These are phyloP conservation scores for Ophonus ardosiacus DNA, from an alignment of 2,888 invertebrate genomes.

Conservation along the genomic window DNA sequence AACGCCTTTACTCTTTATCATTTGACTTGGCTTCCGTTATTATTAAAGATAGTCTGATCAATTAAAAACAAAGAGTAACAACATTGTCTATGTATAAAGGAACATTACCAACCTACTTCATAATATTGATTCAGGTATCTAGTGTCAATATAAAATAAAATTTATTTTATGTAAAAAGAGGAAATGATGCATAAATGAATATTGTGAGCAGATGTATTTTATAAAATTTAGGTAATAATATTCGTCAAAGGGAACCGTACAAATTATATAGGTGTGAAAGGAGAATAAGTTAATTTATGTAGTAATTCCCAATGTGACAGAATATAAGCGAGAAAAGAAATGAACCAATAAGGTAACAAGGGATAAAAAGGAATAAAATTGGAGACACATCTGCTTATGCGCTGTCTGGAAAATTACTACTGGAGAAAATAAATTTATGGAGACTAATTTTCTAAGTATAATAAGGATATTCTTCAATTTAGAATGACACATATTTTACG, in stretches of 20 bases:
- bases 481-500: neutral
- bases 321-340: neutral
- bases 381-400: constrained; percentile 9
- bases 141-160: too few species aligned
- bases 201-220: too few species aligned
- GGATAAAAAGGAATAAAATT: neutral
- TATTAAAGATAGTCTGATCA: too few species aligned
- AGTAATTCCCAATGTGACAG: constrained; percentile 3
- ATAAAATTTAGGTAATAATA: too few species aligned
- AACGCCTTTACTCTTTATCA: too few species aligned
- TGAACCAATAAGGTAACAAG: constrained; percentile 2
- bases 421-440: constrained; percentile 1
- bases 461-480: constrained; percentile 1
- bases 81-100: too few species aligned
- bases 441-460: constrained; percentile 18
- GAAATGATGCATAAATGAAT: too few species aligned
- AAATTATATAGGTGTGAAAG: neutral
- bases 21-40: too few species aligned
- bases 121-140: too few species aligned
- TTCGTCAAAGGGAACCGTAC: neutral
- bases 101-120: too few species aligned
- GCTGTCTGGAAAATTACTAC: neutral
- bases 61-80: too few species aligned
- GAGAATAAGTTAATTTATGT: constrained; percentile 27
- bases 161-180: too few species aligned